phyloP scores from a whole-genome alignment of 2,888 invertebrate species.

The Helleia helle region DNA sequence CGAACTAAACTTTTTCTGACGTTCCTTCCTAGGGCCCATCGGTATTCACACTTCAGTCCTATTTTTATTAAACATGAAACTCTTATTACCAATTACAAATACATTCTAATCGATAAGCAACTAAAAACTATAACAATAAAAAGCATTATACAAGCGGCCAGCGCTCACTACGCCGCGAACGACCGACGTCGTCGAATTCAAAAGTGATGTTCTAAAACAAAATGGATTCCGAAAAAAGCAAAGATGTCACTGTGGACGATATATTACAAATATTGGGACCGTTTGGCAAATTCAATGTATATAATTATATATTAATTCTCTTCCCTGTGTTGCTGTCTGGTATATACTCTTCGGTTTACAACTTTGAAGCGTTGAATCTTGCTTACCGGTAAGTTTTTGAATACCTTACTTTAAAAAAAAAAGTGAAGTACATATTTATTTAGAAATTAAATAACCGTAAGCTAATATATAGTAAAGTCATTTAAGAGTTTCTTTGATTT shows the following conservation, averaged over 20 bases:
- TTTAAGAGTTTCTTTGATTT: too few species aligned
- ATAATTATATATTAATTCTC: conserved; percentile 47
- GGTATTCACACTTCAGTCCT: too few species aligned
- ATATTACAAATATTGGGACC: conserved; percentile 54
- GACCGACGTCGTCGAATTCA: too few species aligned
- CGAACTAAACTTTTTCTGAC: too few species aligned
- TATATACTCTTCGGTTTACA: conserved; percentile 62
- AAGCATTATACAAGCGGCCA: conserved; percentile 33
- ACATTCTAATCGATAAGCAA: conserved; percentile 22
- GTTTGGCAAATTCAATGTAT: conserved; percentile 55
- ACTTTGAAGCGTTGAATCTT: conserved; percentile 63
- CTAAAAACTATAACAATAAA: conserved; percentile 43
- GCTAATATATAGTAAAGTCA: too few species aligned
- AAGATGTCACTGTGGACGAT: conserved; percentile 58
- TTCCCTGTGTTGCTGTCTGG: conserved; percentile 58
- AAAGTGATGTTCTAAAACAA: conserved; percentile 23
- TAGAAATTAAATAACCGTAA: too few species aligned
- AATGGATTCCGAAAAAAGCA: conserved; percentile 59
- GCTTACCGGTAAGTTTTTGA: conserved; percentile 50
- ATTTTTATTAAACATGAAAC: too few species aligned
- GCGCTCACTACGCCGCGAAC: conserved; percentile 40
- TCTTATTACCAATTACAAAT: too few species aligned
- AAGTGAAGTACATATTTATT: too few species aligned
- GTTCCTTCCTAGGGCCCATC: too few species aligned
- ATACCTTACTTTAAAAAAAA: too few species aligned